Evolutionary conservation across 2,797 vertebrate species (phyloP).

Genomic region (Loriculus beryllinus): DNA sequence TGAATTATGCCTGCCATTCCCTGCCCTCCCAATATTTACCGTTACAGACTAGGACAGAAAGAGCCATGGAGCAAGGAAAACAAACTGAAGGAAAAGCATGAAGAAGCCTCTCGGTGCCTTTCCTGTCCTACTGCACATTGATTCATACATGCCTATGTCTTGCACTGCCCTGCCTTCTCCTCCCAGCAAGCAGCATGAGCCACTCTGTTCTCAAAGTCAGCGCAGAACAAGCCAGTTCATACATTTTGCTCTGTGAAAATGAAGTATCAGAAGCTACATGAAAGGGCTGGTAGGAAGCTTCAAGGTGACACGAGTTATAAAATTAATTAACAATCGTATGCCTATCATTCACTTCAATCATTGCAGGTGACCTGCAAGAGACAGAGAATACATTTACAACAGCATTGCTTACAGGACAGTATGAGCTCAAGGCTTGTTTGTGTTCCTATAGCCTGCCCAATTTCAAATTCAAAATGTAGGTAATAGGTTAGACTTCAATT

Average conservation of each 20-base stretch:
- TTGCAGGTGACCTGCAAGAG: slow-evolving; percentile 19
- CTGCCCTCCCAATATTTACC: background rate
- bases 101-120: background rate
- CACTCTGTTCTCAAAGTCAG: background rate
- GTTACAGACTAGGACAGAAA: background rate
- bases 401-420: background rate
- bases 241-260: background rate
- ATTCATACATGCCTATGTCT: background rate
- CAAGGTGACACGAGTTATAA: background rate
- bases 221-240: background rate
- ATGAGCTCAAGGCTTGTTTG: background rate
- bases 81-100: background rate
- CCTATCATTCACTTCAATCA: slow-evolving; percentile 35
- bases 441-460: background rate
- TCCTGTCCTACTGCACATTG: background rate
- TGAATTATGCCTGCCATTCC: background rate
- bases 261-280: background rate
- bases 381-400: background rate
- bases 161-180: background rate
- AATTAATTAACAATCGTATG: slow-evolving; percentile 40
- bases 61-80: background rate
- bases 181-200: background rate
- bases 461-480: background rate
- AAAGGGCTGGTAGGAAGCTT: background rate
- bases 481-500: background rate